A percentile compares a stretch with the other conserved stretches of the same genome.
These are phyloP conservation scores for Aurelia sp. DNA, from an alignment of 30 jellyfish, hydroid and myxozoan genomes.

Conservation along the genomic window DNA sequence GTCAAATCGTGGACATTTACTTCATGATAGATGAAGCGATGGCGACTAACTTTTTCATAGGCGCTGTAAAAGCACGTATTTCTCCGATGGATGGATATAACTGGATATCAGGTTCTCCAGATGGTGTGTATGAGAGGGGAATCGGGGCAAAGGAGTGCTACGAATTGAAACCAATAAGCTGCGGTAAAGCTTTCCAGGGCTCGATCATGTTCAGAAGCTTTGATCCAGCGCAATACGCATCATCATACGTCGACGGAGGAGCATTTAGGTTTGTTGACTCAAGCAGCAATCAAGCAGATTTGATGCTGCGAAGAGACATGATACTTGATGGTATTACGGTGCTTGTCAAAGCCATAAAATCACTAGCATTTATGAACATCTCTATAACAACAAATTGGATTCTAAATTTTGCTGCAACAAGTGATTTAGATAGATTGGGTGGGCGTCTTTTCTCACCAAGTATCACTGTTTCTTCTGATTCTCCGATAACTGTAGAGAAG, in stretches of 20 bases:
- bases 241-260: conserved; percentile 14
- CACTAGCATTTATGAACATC: background rate
- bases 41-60: conserved; percentile 17
- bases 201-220: conserved; percentile 21
- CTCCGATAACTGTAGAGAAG: background rate
- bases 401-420: background rate
- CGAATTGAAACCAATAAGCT: conserved; percentile 35
- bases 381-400: conserved; percentile 17
- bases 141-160: conserved; percentile 53
- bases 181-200: conserved; percentile 58
- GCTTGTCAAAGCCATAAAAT: conserved; percentile 4
- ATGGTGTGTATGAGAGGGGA: conserved; percentile 59
- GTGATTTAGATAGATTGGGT: background rate
- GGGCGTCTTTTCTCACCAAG: background rate
- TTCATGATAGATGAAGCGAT: conserved; percentile 19
- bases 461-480: background rate
- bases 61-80: conserved; percentile 43
- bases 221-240: background rate
- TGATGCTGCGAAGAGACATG: conserved; percentile 25
- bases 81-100: conserved; percentile 52
- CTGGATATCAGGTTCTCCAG: conserved; percentile 68
- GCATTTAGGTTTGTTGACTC: background rate
- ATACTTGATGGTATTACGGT: conserved; percentile 46
- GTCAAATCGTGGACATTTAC: background rate
- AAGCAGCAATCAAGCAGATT: background rate